Evolutionary conservation across 2,113 vertebrate species (phyloP), one percentile per base, ranked within the genome.

Genomic region (Eubucco bourcierii): DNA sequence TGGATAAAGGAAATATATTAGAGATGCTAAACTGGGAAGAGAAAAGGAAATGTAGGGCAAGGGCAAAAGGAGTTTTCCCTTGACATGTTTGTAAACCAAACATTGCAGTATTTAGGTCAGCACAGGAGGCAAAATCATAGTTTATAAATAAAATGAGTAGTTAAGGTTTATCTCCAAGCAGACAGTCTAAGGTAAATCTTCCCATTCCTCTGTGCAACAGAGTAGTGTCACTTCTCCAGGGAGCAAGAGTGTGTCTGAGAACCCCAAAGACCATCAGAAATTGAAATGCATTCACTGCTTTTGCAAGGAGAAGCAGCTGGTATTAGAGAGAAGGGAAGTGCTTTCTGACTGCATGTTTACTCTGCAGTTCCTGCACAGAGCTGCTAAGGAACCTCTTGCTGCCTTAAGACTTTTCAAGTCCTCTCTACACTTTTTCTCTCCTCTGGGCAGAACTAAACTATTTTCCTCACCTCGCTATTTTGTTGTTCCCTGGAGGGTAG

Each of bases 51-150:
- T 80, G 23, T 33, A 95, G 75, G 73, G 79, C 76, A 85, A 88
- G 79, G 87, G 37, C 75, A 91, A 94, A 91, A 56, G 8, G 56
- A 67, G 6, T 79, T 78, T 94, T 90, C 80, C 83, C 50, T 75
- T 70, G 78, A 23, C 55, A 4, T 93, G 88, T 93, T 96, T 88
- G 92, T 94, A 94, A 94, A 94, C n/a, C 52, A 92, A 88, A 84
- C 66, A 71, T 41, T 47, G 56, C 71, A 64, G 67, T 66, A 89
- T 92, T 87, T 80, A 60, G 87, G 72, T 89, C 89, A 74, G 71
- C n/a, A 12, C 56, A 52, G 55, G 39, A 90, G 29, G 11, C 70
- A 88, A 64, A 90, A 52, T 3, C 59, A 28, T 0, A 11, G 52
- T 56, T 73, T n/a, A 60, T 86, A 52, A 80, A 71, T 59, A 6